A percentile compares a stretch with the other conserved stretches of the same genome.
phyloP scores from a whole-genome alignment of 2,797 vertebrate genomes.

The Cichlasoma orientale region DNA sequence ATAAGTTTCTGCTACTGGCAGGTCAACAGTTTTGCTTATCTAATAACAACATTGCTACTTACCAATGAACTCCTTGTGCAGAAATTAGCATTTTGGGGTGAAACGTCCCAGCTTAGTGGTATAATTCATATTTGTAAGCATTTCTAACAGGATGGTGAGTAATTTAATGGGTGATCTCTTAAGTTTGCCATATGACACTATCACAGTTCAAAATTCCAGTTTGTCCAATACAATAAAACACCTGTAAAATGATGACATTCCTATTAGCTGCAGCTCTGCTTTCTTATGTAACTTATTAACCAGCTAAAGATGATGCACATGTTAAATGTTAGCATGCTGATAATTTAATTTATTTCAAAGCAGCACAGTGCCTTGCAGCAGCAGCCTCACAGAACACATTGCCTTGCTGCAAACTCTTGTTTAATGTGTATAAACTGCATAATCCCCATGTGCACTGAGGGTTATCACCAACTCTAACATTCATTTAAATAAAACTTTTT shows the following conservation, averaged over 20 bases:
- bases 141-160: not conserved
- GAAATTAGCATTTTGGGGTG: not conserved
- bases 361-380: not conserved
- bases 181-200: not conserved
- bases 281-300: not conserved
- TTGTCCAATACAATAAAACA: not conserved
- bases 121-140: not conserved
- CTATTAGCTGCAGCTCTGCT: not conserved
- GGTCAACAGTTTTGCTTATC: not conserved
- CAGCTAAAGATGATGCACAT: not conserved
- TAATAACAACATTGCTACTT: not conserved
- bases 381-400: not conserved
- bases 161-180: not conserved
- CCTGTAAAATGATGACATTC: not conserved
- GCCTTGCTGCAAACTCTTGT: not conserved
- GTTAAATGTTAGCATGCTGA: not conserved
- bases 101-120: not conserved
- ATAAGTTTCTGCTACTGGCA: not conserved
- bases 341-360: not conserved
- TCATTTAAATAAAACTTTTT: conserved; percentile 26
- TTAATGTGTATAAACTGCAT: not conserved
- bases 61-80: not conserved
- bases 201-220: not conserved
- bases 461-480: conserved; percentile 15
- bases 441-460: conserved; percentile 2